Conservation (phyloP, 2,888 invertebrate species). For the Merodon equestris region DNA sequence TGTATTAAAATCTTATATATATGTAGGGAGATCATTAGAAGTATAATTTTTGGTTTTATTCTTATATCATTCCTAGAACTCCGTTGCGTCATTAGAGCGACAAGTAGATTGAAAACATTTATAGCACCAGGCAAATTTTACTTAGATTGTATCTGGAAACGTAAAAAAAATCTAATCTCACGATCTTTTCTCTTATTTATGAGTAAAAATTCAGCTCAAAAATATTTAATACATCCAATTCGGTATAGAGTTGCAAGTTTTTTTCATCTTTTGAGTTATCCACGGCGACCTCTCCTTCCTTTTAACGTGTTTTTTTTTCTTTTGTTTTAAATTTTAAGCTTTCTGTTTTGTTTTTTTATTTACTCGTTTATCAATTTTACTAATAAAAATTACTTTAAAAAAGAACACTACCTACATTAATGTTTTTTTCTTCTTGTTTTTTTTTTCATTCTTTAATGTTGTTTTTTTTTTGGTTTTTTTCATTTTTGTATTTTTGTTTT, state of each 20-base stretch:
- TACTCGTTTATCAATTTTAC: slow-evolving; percentile 59
- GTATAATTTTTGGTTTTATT: slow-evolving; percentile 1
- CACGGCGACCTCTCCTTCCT: slow-evolving; percentile 62
- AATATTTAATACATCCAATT: slow-evolving; percentile 51
- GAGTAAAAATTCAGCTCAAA: slow-evolving; percentile 62
- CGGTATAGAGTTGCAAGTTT: slow-evolving; percentile 26
- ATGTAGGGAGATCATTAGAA: slow-evolving; percentile 21
- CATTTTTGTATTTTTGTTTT: slow-evolving; percentile 31
- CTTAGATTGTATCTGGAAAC: slow-evolving; percentile 36
- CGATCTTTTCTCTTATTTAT: slow-evolving; percentile 9
- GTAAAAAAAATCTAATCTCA: slow-evolving; percentile 36
- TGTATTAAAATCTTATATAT: slow-evolving; percentile 66
- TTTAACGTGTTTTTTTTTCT: slow-evolving; percentile 37
- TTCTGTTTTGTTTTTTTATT: slow-evolving; percentile 19
- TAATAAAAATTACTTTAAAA: slow-evolving; percentile 69
- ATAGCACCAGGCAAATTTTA: slow-evolving; percentile 62
- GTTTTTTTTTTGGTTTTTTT: slow-evolving; percentile 33
- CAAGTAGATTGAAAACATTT: slow-evolving; percentile 60
- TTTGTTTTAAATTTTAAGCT: slow-evolving; percentile 11
- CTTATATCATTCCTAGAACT: background rate
- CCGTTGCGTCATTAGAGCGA: slow-evolving; percentile 67
- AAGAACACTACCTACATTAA: slow-evolving; percentile 68
- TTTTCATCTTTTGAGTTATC: slow-evolving; percentile 32
- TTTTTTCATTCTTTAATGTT: slow-evolving; percentile 16
- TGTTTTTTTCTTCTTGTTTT: slow-evolving; percentile 27